phyloP scores from a whole-genome alignment of 2,113 vertebrate genomes.

The Pitta sordida region DNA sequence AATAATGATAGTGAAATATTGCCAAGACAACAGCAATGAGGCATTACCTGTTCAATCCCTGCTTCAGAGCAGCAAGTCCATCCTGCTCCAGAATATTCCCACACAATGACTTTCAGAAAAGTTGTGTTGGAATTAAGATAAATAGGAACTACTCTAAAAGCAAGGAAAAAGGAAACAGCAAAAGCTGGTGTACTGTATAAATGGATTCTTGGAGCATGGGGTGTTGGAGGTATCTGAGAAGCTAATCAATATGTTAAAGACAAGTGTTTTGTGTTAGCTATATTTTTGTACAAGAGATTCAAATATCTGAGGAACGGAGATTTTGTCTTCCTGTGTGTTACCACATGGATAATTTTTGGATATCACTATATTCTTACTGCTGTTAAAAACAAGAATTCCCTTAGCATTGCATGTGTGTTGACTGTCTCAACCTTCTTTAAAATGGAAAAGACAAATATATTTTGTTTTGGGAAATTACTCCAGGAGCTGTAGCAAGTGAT shows the following conservation, averaged over 20 bases:
- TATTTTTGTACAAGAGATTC: background rate
- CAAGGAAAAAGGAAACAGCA: background rate
- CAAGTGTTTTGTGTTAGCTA: background rate
- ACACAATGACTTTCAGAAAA: background rate
- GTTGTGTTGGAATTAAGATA: background rate
- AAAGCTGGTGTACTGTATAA: background rate
- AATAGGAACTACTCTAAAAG: background rate
- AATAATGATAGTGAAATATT: background rate
- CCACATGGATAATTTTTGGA: background rate
- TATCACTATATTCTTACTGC: background rate
- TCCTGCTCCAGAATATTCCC: background rate
- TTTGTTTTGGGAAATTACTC: slow-evolving; percentile 9
- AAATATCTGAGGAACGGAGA: background rate
- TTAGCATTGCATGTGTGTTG: background rate
- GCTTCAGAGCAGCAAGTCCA: background rate
- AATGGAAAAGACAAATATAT: background rate
- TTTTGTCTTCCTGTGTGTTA: background rate
- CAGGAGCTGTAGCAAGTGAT: background rate
- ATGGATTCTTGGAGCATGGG: background rate
- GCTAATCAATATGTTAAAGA: background rate
- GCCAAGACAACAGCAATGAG: background rate
- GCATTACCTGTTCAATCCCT: background rate
- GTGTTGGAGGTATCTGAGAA: background rate
- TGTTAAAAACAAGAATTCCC: background rate
- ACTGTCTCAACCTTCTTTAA: background rate